Base-by-base conservation (phyloP, 1,140 invertebrate genomes). In the Lucilia sericata region DNA sequence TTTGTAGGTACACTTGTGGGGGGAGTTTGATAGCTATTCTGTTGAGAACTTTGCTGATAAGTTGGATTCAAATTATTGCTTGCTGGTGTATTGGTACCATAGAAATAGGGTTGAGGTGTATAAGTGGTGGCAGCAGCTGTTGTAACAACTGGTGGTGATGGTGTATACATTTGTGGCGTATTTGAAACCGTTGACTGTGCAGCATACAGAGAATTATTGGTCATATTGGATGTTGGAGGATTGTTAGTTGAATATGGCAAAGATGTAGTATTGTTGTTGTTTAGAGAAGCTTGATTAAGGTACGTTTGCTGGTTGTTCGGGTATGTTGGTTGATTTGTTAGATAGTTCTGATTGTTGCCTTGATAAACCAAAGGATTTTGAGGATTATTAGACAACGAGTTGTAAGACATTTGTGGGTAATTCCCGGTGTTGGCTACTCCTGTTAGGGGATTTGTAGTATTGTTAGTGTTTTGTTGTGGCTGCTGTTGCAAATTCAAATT, bases 401-500 rank as follows among this genome's bases (percentile, higher is more conserved):
- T 80, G 14, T 80, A 80, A 3, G 8, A 17, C n/a, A 19, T 80
- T 80, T 49, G 42, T 5, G 9, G 47, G 42, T 51, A 49, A 60
- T 83, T 82, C 7, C 19, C 49, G 30, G 14, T 10, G 34, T 30
- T 65, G 25, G 83, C 60, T 17, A 55, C 65, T 30, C 34, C 4
- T 82, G 65, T n/a, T 19, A n/a, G 75, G 75, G 36, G 5, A 80
- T 21, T 51, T 19, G 19, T 2, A 14, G 36, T 21, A 47, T 49
- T 55, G 49, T 49, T 80, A 4, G n/a, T 8, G 2, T 7, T 8
- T 25, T 80, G 84, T 30, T 85, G 82, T 70, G 55, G 85, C 34
- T 84, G 76, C 47, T 84, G 83, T 75, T 83, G 82, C 14, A 85
- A 49, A n/a, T 36, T 17, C n/a, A 82, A 60, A 80, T 82, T 86